Conservation (phyloP, 2,888 invertebrate species). For the Steinernema carpocapsae region DNA sequence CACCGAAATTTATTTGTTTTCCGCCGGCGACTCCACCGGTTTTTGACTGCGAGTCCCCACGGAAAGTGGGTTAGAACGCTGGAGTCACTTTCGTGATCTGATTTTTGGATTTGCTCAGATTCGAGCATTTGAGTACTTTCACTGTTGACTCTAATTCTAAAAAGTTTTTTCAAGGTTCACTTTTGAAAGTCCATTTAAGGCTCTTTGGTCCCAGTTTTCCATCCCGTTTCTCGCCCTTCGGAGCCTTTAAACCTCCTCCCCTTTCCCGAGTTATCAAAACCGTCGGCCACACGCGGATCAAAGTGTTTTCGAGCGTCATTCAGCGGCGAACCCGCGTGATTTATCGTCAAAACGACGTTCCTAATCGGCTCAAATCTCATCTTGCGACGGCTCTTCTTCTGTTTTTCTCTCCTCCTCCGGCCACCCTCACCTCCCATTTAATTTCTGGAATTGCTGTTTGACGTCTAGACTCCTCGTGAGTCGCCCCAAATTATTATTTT, state of each 20-base stretch:
- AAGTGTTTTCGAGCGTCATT: background rate
- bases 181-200: too few relatives aligned
- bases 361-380: constrained; percentile 4
- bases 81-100: background rate
- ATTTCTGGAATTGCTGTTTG: constrained; percentile 9
- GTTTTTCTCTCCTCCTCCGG: background rate
- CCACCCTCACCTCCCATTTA: background rate
- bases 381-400: background rate
- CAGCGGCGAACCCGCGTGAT: too few relatives aligned
- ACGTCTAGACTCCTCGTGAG: background rate
- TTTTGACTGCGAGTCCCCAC: background rate
- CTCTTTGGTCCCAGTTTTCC: too few relatives aligned
- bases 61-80: background rate
- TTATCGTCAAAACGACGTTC: background rate
- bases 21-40: background rate
- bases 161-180: too few relatives aligned
- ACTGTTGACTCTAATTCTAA: too few relatives aligned
- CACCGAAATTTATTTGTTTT: constrained; percentile 15
- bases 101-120: background rate
- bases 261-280: background rate
- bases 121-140: too few relatives aligned
- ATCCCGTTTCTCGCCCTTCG: too few relatives aligned
- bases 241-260: too few relatives aligned
- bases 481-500: background rate
- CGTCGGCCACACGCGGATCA: background rate